These are phyloP conservation scores for Menura novaehollandiae DNA, from an alignment of 2,113 vertebrate species.

Conservation along the genomic window DNA sequence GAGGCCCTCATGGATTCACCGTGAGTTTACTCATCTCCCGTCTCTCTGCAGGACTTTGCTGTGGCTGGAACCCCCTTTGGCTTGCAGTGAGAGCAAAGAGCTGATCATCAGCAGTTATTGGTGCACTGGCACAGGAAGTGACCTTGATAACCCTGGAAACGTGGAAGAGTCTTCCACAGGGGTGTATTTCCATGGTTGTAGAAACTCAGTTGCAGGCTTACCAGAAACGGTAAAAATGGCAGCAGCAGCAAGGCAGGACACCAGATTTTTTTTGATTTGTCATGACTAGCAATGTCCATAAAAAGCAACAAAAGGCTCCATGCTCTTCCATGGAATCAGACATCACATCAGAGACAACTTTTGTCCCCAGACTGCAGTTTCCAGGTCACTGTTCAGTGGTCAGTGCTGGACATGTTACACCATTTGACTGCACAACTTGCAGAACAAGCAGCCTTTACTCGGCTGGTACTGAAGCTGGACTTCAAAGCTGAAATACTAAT, in stretches of 20 bases:
- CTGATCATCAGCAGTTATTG: background rate
- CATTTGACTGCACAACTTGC: background rate
- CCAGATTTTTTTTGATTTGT: background rate
- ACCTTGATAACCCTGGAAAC: background rate
- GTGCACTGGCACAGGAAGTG: background rate
- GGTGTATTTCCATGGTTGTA: background rate
- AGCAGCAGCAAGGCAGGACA: background rate
- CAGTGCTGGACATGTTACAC: background rate
- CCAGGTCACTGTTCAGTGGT: background rate
- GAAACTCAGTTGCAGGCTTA: background rate
- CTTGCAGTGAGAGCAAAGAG: background rate
- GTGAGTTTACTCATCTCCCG: conserved; percentile 56
- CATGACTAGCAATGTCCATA: background rate
- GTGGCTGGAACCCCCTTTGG: background rate
- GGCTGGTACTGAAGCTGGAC: background rate
- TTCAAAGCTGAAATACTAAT: background rate
- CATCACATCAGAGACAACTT: background rate
- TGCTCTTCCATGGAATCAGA: background rate
- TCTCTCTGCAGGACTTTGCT: background rate
- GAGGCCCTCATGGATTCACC: conserved; percentile 79
- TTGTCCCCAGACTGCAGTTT: background rate
- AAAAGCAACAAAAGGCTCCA: background rate
- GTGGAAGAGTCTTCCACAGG: background rate
- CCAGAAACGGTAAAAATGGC: background rate
- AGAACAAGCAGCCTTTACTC: background rate